Conservation (phyloP, 2,113 vertebrate genomes). For the Capreolus pygargus region DNA sequence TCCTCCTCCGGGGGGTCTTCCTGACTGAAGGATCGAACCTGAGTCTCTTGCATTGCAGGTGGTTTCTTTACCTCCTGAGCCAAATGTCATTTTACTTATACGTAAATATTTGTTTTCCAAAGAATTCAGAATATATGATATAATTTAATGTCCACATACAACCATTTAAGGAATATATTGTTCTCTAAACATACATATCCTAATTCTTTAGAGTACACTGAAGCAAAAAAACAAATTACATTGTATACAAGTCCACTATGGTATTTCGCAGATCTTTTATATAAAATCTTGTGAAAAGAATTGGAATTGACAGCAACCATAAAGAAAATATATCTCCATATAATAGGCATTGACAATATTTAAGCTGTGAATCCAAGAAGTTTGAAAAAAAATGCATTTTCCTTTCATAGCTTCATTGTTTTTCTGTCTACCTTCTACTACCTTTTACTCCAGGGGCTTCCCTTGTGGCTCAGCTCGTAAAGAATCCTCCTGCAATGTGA, state of each 20-base stretch:
- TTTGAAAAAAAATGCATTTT: background rate
- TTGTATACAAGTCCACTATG: background rate
- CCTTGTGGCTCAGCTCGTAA: background rate
- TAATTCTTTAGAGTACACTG: background rate
- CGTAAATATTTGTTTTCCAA: background rate
- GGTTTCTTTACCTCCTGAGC: background rate
- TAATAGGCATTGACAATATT: slow-evolving; percentile 1
- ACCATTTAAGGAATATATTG: background rate
- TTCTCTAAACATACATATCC: background rate
- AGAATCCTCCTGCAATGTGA: background rate
- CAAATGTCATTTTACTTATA: background rate
- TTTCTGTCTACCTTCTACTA: background rate
- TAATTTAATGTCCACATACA: background rate
- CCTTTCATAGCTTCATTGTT: background rate
- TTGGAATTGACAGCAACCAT: slow-evolving; percentile 12
- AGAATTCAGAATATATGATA: background rate
- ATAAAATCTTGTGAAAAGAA: background rate
- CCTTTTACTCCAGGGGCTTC: background rate
- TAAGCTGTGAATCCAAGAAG: background rate
- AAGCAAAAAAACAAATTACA: background rate
- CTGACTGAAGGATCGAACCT: background rate
- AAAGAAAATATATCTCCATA: slow-evolving; percentile 24
- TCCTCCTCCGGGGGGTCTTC: background rate
- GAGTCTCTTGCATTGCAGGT: background rate
- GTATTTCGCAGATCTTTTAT: background rate